Evolutionary conservation across 2,888 invertebrate species (phyloP).

Genomic region (Acrobasis consociella): DNA sequence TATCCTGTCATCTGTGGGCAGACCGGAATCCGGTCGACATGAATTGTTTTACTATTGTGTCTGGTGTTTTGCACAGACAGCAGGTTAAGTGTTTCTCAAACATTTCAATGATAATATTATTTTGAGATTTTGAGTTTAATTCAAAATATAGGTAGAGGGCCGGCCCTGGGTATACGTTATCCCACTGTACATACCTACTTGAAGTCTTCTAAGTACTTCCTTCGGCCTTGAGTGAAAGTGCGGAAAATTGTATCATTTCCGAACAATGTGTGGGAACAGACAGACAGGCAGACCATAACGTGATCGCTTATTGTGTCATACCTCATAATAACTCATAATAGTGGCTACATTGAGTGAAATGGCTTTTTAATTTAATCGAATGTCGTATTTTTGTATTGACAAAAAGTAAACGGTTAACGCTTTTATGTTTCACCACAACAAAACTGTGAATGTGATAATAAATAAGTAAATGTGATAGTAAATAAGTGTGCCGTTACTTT

Average conservation of each 20-base stretch:
- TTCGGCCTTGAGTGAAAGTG: constrained; percentile 6
- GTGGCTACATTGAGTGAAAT: not conserved
- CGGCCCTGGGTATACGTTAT: too few species aligned
- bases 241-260: not conserved
- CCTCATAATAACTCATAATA: not conserved
- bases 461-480: too few species aligned
- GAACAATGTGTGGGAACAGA: constrained; percentile 1
- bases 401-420: not conserved
- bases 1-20: too few species aligned
- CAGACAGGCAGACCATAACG: constrained; percentile 3
- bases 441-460: not conserved
- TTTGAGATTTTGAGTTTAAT: too few species aligned
- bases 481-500: too few species aligned
- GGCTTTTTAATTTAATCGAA: not conserved
- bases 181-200: not conserved
- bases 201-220: not conserved
- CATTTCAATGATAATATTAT: too few species aligned
- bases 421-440: not conserved
- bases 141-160: too few species aligned
- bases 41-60: too few species aligned
- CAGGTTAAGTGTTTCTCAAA: too few species aligned
- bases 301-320: constrained; percentile 8
- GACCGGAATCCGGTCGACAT: too few species aligned
- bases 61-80: too few species aligned
- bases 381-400: not conserved